These are phyloP conservation scores for Sturnus vulgaris DNA, from an alignment of 2,113 vertebrate species.

Conservation along the genomic window DNA sequence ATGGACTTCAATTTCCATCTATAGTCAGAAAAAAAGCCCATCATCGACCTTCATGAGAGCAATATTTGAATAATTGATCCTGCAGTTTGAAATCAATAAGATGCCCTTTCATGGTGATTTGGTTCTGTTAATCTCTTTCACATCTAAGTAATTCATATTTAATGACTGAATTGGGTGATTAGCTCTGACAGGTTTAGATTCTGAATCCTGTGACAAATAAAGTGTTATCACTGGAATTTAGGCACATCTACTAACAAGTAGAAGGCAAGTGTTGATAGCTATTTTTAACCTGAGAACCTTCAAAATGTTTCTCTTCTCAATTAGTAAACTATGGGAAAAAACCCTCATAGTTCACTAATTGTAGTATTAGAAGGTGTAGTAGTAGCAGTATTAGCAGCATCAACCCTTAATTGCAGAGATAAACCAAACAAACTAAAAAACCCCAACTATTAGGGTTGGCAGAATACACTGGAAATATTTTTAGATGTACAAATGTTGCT, in stretches of 20 bases:
- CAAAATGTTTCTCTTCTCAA: background rate
- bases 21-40: background rate
- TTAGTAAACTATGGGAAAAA: background rate
- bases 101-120: background rate
- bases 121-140: background rate
- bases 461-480: background rate
- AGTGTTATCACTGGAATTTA: background rate
- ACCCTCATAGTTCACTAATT: fast-evolving
- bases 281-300: background rate
- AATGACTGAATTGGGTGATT: background rate
- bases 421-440: background rate
- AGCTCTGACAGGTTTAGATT: background rate
- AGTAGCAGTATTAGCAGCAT: background rate
- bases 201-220: background rate
- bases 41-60: background rate
- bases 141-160: background rate
- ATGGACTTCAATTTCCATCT: background rate
- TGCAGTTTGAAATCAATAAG: background rate
- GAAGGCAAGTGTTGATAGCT: background rate
- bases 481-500: background rate
- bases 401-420: background rate
- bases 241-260: background rate
- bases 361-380: background rate
- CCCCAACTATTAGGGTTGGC: fast-evolving
- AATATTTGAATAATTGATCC: background rate